Evolutionary conservation across 2,113 vertebrate genomes (phyloP).

Genomic region (Mixornis gularis): DNA sequence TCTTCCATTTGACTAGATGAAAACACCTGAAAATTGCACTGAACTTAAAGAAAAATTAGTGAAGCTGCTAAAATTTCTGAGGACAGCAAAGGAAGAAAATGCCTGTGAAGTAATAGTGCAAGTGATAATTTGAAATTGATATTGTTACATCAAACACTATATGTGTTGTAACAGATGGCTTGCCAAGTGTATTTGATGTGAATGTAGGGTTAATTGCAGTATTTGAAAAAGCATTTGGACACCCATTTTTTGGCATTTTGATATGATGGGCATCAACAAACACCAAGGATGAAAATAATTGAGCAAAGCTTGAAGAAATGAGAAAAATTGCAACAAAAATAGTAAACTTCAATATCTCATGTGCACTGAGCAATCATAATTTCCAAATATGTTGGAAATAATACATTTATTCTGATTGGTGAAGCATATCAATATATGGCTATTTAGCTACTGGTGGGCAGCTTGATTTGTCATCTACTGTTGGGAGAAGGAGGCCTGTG

Average conservation of each 20-base stretch:
- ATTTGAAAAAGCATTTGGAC: constrained; percentile 31
- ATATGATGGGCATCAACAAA: not conserved
- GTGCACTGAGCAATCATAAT: not conserved
- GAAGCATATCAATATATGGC: not conserved
- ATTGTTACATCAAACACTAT: not conserved
- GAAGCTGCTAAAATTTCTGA: not conserved
- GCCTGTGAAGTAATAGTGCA: not conserved
- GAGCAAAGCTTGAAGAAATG: constrained; percentile 1
- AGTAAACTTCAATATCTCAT: not conserved
- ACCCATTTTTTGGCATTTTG: not conserved
- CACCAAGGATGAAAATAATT: not conserved
- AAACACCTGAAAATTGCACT: not conserved
- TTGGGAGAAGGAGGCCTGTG: not conserved
- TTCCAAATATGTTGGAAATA: not conserved
- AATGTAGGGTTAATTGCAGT: not conserved
- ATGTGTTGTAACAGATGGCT: constrained; percentile 2
- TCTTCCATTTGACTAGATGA: not conserved
- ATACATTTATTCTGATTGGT: not conserved
- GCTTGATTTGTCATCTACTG: not conserved
- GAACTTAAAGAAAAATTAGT: not conserved
- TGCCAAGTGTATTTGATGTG: not conserved
- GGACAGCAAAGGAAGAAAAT: not conserved
- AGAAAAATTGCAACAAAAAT: not conserved
- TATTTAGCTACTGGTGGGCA: not conserved
- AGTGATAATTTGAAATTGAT: not conserved